A percentile compares a stretch with the other conserved stretches of the same genome.
Conservation (phyloP, 2,797 vertebrate species). For the Dicrostonyx torquatus region DNA sequence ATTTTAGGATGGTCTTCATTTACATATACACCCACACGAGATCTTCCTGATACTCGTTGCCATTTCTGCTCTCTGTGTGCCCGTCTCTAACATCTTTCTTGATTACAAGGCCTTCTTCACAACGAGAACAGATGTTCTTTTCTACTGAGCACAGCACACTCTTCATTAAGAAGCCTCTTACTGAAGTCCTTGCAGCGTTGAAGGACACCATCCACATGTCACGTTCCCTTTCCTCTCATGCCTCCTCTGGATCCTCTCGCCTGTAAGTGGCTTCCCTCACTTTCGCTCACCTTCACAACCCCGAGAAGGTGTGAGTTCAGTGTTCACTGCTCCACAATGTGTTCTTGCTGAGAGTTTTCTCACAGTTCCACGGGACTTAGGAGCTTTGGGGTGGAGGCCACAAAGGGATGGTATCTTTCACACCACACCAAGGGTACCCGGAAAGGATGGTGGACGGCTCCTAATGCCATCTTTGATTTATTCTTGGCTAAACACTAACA, state of each 20-base stretch:
- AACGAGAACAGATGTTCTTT: neutral
- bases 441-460: neutral
- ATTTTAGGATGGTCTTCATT: neutral
- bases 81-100: neutral
- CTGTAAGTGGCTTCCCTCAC: neutral
- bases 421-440: no score
- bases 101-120: neutral
- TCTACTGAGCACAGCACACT: neutral
- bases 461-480: neutral
- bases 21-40: neutral
- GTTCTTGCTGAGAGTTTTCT: neutral
- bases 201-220: neutral
- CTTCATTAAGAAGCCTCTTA: neutral
- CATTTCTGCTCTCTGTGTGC: neutral
- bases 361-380: neutral
- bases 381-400: neutral
- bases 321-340: no score
- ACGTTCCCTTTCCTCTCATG: neutral
- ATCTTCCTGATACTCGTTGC: neutral
- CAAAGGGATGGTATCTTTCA: neutral
- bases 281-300: neutral
- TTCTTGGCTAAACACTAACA: neutral
- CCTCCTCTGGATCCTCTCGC: neutral
- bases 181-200: no score
- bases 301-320: neutral